phyloP scores from a whole-genome alignment of 2,113 vertebrate species.

The Anser brachyrhynchus region DNA sequence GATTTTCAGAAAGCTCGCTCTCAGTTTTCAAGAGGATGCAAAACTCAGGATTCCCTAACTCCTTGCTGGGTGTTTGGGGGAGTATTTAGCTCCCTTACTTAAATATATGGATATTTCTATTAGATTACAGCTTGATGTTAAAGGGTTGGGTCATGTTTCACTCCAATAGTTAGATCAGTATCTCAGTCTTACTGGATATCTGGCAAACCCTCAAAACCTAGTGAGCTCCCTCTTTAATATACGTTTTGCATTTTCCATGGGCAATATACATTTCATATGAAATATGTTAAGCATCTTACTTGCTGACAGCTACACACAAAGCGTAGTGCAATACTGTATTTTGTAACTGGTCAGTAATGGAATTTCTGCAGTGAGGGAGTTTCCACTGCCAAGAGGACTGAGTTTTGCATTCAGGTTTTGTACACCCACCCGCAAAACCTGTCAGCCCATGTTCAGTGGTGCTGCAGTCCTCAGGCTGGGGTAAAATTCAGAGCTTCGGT shows the following conservation, averaged over 20 bases:
- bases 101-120: not conserved
- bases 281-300: not conserved
- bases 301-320: not conserved
- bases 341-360: not conserved
- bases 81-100: not conserved
- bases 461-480: not conserved
- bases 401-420: not conserved
- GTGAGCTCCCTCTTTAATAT: not conserved
- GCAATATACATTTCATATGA: not conserved
- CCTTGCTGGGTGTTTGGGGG: not conserved
- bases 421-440: not conserved
- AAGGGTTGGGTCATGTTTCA: not conserved
- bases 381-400: not conserved
- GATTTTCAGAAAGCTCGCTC: not conserved
- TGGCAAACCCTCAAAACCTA: not conserved
- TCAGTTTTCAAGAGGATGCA: not conserved
- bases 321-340: not conserved
- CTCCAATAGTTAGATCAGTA: not conserved
- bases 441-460: not conserved
- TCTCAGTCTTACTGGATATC: not conserved
- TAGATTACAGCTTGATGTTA: not conserved
- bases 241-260: not conserved
- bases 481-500: not conserved
- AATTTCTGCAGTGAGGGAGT: not conserved
- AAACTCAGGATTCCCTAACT: not conserved